Evolutionary conservation across 2,888 invertebrate genomes (phyloP), one percentile per base, ranked within the genome.

Genomic region (Epinotia brunnichana): DNA sequence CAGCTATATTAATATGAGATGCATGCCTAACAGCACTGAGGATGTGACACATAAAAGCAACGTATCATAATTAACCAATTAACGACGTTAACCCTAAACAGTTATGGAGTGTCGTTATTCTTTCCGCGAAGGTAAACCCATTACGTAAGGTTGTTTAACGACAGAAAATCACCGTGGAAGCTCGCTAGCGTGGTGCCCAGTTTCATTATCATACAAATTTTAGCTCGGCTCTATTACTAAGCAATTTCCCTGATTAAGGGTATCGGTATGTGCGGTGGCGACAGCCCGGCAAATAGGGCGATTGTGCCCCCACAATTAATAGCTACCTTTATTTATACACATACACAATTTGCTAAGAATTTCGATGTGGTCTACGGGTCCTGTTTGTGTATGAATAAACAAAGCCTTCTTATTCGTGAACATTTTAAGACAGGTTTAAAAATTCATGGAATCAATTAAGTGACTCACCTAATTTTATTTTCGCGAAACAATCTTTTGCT

Each of bases 191-290:
- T 76, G 76, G 74, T 77, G 77, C 78, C 77, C 77, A 77, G 79
- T 84, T 85, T 83, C 83, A 88, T 88, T 89, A 87, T 81, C 85
- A 87, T 87, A 88, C 83, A 89, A 87, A 89, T 86, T 88, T 88
- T 84, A 83, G 85, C 84, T 82, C 80, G 79, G 80, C 83, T 82
- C 83, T 85, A 88, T 89, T 89, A 87, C 85, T 87, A 86, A 85
- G 87, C 86, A 87, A 89, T 90, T 89, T 89, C 81, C 84, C 84
- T 87, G 87, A 88, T 89, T 90, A 90, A 88, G 86, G 85, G 85
- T 84, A 83, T 85, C 81, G 80, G 74, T 80, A 79, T 84, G 81
- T 80, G 80, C 82, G 83, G 81, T 78, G 85, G 88, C 87, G 87
- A 87, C 87, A 87, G 86, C 83, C 85, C 85, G 88, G 89, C 85